phyloP scores from a whole-genome alignment of 2,113 vertebrate species.

The Proterorhinus semilunaris region DNA sequence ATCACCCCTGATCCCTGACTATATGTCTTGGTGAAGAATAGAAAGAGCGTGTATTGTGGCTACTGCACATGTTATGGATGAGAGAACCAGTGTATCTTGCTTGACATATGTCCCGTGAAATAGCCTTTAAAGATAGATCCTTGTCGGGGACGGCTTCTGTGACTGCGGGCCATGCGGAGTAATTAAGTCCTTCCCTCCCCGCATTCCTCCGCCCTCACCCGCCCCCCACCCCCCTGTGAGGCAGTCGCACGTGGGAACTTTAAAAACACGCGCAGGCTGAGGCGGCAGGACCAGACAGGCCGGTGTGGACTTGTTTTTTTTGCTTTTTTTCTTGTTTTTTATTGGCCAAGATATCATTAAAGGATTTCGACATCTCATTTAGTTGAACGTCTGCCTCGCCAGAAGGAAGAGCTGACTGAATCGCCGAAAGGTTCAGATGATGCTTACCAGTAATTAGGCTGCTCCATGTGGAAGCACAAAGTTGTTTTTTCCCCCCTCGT shows the following conservation, averaged over 20 bases:
- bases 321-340: not conserved
- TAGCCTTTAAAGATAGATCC: slow-evolving; percentile 54
- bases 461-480: not conserved
- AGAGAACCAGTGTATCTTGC: slow-evolving; percentile 4
- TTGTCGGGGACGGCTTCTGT: slow-evolving; percentile 49
- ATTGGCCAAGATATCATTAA: slow-evolving; percentile 16
- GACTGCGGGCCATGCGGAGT: slow-evolving; percentile 66
- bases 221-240: not conserved
- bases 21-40: too few relatives aligned
- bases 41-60: too few relatives aligned
- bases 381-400: slow-evolving; percentile 1
- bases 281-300: slow-evolving; percentile 6
- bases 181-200: slow-evolving; percentile 62
- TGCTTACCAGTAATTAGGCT: not conserved
- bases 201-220: slow-evolving; percentile 51
- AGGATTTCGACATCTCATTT: slow-evolving; percentile 19
- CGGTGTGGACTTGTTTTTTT: slow-evolving; percentile 34
- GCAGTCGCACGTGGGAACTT: slow-evolving; percentile 55
- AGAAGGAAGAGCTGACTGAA: slow-evolving; percentile 1
- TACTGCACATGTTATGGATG: too few relatives aligned
- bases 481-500: not conserved
- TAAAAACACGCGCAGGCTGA: slow-evolving; percentile 30
- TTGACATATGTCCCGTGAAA: slow-evolving; percentile 14
- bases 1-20: too few relatives aligned
- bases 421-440: not conserved